Evolutionary conservation across 2,113 vertebrate species (phyloP), one percentile per base, ranked within the genome.

Genomic region (Drymodes brunneopygia): DNA sequence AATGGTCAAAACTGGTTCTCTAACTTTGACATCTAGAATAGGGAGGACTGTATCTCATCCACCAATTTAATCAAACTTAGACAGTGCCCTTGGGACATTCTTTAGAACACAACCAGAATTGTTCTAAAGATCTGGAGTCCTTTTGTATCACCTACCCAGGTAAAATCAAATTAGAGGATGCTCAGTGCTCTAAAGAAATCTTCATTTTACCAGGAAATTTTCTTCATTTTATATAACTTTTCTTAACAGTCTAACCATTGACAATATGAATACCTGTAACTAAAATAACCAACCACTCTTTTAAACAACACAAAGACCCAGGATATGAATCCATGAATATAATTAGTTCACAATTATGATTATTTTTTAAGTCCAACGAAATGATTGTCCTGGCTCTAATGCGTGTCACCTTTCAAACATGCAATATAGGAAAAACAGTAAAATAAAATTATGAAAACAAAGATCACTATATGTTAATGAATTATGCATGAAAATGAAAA

Each of bases 401-500:
- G 27, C 0, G 0, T 25, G 20, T 53, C 42, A 66, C 57, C 27
- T 51, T 92, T 89, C 40, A 88, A 81, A 73, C 27, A 67, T 19
- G 44, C 36, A 87, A 84, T 27, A 70, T 15, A 14, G 40, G 24
- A 81, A 74, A 62, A 64, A 38, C 35, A 79, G 40, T 87, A 25
- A 82, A 81, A 86, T 48, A 53, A 45, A 80, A 73, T 29, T 84
- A 81, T n/a, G 33, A 87, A 91, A 82, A 93, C 38, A 33, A 86
- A 95, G 84, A 70, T 66, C 73, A 70, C 9, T 54, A 28, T 53
- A 75, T 58, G 64, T 95, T 96, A 91, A 93, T 92, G 79, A 94
- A 80, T 70, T 85, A 95, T 77, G 84, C 48, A 90, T 94, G 81
- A 90, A 94, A 91, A 93, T 81, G 74, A 88, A 62, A 87, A 94